phyloP scores from a whole-genome alignment of 2,113 vertebrate species.

The Cebus imitator region DNA sequence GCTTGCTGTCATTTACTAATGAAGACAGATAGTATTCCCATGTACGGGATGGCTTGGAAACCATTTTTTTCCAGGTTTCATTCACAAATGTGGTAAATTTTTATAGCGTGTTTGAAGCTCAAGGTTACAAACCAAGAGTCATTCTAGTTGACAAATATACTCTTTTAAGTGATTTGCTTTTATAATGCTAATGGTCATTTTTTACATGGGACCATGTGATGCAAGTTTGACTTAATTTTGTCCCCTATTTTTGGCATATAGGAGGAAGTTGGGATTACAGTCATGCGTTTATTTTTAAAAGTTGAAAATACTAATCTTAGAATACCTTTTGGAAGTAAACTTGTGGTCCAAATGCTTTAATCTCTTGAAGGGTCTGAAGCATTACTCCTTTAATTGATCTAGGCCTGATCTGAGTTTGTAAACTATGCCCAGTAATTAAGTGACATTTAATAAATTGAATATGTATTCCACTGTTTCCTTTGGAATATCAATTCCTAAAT shows the following conservation, averaged over 20 bases:
- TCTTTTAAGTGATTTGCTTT: background rate
- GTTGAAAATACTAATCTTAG: background rate
- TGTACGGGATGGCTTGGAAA: background rate
- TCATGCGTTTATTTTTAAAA: background rate
- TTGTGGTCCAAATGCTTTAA: background rate
- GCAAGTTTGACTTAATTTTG: background rate
- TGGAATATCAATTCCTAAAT: background rate
- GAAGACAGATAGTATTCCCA: background rate
- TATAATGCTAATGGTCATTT: background rate
- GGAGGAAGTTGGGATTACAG: background rate
- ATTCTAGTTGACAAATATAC: background rate
- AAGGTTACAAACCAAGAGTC: background rate
- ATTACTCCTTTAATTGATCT: background rate
- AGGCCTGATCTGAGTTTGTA: background rate
- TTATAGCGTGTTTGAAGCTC: background rate
- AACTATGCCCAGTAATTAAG: background rate
- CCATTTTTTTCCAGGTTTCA: background rate
- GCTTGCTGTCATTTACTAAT: background rate
- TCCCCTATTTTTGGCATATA: background rate
- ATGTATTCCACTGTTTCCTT: background rate
- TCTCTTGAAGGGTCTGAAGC: background rate
- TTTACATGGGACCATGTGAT: background rate
- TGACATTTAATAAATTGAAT: background rate
- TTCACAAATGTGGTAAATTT: background rate
- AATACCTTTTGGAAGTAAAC: conserved; percentile 12